Evolutionary conservation across 1,140 invertebrate genomes (phyloP), one percentile per base, ranked within the genome.

Genomic region (Pachyrhynchus sulphureomaculatus): DNA sequence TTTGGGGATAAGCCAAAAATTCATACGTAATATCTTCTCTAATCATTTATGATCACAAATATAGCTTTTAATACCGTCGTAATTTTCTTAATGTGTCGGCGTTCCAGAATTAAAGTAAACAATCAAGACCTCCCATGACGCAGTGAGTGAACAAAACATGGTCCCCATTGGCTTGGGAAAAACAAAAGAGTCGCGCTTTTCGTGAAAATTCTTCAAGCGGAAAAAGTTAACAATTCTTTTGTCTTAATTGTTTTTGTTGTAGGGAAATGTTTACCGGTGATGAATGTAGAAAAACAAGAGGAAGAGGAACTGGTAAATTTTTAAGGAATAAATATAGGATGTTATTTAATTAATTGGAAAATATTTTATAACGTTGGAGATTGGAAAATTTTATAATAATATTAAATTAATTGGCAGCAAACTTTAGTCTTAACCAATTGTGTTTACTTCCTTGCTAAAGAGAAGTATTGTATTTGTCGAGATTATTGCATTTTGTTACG

Each of bases 181-280:
- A 47, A 63, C 61, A 63, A 63, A 56, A 57, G 61, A 56, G 10
- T 9, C 4, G 13, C 23, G 29, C 26, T 41, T 63, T 51, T 44
- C 53, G 39, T 9, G 26, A 36, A 49, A 56, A 41, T 34, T 34
- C 45, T 29, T 64, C 54, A 52, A 64, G 52, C 58, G 62, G 62
- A 64, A 64, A 41, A 63, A 63, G 52, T 63, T 63, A 63, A 57
- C 61, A 37, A 36, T 32, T 41, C 42, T 48, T 54, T 58, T 44
- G 44, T 58, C 49, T 20, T 44, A 21, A 36, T 60, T 60, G 57
- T 52, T 59, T 59, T 59, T 18, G 32, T 18, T 6, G 10, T 32
- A 48, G 23, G 45, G 20, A 29, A 34, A 36, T 23, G 49, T 21
- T 20, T 37, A 4, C 2, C 34, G 12, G 5, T 37, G 34, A 4